Evolutionary conservation across 2,113 vertebrate species (phyloP).

Genomic region (Rhadina sibilatrix): DNA sequence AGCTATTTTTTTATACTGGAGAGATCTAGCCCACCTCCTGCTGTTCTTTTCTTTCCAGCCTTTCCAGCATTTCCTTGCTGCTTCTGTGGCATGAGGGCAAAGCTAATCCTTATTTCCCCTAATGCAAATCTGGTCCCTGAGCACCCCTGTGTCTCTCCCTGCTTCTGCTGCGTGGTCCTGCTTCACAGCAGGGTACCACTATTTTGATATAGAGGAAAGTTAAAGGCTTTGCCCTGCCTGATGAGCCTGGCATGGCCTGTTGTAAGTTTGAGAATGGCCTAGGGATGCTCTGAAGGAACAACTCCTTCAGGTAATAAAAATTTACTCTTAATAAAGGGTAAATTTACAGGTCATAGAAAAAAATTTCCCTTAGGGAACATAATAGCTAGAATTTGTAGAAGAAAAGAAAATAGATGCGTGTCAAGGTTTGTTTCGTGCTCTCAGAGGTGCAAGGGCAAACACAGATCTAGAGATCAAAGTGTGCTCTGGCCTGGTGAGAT

Average conservation of each 20-base stretch:
- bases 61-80: background rate
- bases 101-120: background rate
- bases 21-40: background rate
- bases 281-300: background rate
- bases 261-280: background rate
- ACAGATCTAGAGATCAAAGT: background rate
- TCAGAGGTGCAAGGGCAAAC: background rate
- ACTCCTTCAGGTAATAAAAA: background rate
- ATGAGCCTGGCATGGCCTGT: background rate
- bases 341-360: background rate
- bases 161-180: background rate
- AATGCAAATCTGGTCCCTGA: background rate
- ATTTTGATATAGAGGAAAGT: background rate
- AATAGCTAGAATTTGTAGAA: background rate
- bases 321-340: background rate
- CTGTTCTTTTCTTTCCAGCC: background rate
- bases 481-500: background rate
- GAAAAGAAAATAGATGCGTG: background rate
- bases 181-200: accelerated
- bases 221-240: background rate
- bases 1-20: background rate
- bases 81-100: background rate
- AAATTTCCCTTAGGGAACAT: background rate
- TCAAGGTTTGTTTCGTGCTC: background rate
- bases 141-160: background rate